phyloP scores from a whole-genome alignment of 2,797 vertebrate genomes.

The Sebastes paucispinis region DNA sequence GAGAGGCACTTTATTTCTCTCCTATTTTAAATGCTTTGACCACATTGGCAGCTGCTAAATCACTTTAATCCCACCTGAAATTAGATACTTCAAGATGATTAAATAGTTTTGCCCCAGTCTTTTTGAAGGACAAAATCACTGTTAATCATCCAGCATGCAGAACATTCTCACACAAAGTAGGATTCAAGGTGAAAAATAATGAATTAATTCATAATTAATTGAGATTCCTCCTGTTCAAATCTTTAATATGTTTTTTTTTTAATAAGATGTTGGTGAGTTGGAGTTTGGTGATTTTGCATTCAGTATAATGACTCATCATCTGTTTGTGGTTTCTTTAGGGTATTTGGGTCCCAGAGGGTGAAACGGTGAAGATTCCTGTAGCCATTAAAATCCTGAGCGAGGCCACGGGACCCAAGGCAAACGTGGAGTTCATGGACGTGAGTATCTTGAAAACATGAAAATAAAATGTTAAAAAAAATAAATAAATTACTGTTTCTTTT shows the following conservation, averaged over 20 bases:
- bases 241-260: not conserved
- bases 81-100: conserved; percentile 51
- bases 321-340: conserved; percentile 81
- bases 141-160: conserved; percentile 21
- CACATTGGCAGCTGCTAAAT: conserved; percentile 39
- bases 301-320: not conserved
- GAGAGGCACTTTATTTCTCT: conserved; percentile 33
- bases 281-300: conserved; percentile 13
- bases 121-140: conserved; percentile 34
- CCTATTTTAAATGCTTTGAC: conserved; percentile 34
- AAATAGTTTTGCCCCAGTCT: conserved; percentile 23
- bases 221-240: conserved; percentile 10
- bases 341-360: conserved; percentile 98
- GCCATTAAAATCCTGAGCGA: conserved; percentile 98
- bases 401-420: conserved; percentile 96
- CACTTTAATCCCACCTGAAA: conserved; percentile 47
- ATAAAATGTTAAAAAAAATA: not conserved
- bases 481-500: not conserved
- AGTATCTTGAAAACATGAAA: conserved; percentile 75
- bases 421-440: conserved; percentile 99
- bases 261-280: not conserved
- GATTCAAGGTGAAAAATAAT: not conserved
- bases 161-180: not conserved
- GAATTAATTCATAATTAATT: not conserved
- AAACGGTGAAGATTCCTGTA: conserved; percentile 98